phyloP scores from a whole-genome alignment of 2,113 vertebrate species.

The Speoplatyrhinus poulsoni region DNA sequence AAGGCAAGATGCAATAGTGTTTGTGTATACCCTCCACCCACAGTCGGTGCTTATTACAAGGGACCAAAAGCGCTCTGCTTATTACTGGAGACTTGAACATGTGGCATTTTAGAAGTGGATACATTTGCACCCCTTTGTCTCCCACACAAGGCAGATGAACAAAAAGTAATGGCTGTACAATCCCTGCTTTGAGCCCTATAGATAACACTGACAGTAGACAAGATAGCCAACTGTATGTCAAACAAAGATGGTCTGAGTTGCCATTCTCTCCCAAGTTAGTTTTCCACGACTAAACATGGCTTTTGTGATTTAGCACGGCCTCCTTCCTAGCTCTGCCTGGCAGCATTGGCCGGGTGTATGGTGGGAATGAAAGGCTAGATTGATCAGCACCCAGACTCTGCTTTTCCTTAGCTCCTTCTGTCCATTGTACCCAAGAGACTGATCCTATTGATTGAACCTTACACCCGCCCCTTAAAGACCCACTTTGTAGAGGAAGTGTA shows the following conservation, averaged over 20 bases:
- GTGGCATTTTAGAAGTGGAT: constrained; percentile 47
- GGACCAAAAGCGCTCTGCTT: constrained; percentile 56
- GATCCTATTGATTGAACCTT: constrained; percentile 73
- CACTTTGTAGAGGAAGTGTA: constrained; percentile 45
- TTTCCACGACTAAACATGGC: constrained; percentile 51
- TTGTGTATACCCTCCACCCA: constrained; percentile 34
- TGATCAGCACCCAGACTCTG: constrained; percentile 71
- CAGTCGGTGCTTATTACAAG: constrained; percentile 48
- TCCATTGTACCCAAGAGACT: constrained; percentile 75
- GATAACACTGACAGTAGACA: constrained; percentile 67
- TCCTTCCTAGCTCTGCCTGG: constrained; percentile 48
- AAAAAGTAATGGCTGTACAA: constrained; percentile 60
- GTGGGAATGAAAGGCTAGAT: constrained; percentile 76
- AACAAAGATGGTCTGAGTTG: constrained; percentile 72
- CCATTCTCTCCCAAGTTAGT: constrained; percentile 60
- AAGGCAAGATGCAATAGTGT: constrained; percentile 21
- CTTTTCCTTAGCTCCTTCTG: constrained; percentile 73
- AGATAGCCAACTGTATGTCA: constrained; percentile 64
- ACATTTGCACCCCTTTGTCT: constrained; percentile 40
- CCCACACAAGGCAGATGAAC: constrained; percentile 46
- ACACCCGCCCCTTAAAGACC: constrained; percentile 42
- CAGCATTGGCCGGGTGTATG: constrained; percentile 56
- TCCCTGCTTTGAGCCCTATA: constrained; percentile 64
- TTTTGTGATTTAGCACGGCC: constrained; percentile 61
- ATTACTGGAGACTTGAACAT: constrained; percentile 50